Conservation (phyloP, 2,888 invertebrate genomes). For the Caenorhabditis macrosperma region DNA sequence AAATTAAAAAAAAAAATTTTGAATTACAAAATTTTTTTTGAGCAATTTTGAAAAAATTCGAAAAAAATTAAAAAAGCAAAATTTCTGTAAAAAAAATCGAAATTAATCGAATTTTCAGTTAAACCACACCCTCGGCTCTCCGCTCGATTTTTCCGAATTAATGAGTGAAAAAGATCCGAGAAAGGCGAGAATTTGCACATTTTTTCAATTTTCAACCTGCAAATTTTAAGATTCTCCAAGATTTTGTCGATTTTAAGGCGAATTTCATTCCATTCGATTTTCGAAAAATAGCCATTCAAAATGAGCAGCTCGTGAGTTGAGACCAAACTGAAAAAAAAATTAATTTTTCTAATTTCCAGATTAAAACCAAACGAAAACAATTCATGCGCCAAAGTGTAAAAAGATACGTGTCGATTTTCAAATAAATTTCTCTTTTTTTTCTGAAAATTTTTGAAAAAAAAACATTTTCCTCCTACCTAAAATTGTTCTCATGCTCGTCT, state of each 20-base stretch:
- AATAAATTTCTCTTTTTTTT: too few relatives aligned
- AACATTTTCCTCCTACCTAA: too few relatives aligned
- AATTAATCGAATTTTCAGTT: constrained; percentile 20
- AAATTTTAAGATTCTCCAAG: constrained; percentile 15
- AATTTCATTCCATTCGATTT: constrained; percentile 30
- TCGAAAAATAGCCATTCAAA: constrained; percentile 29
- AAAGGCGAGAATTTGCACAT: neutral
- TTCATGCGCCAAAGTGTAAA: constrained; percentile 23
- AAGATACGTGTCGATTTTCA: too few relatives aligned
- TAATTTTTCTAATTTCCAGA: too few relatives aligned
- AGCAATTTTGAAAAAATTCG: too few relatives aligned
- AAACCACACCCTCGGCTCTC: constrained; percentile 26
- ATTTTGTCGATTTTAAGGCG: constrained; percentile 21
- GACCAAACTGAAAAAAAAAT: neutral
- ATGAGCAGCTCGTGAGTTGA: constrained; percentile 23
- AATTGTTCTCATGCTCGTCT: too few relatives aligned
- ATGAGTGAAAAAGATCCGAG: constrained; percentile 30
- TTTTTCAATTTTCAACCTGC: neutral
- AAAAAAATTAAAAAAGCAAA: too few relatives aligned
- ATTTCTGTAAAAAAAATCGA: too few relatives aligned
- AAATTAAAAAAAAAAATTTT: too few relatives aligned
- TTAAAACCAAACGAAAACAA: constrained; percentile 3
- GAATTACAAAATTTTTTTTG: too few relatives aligned
- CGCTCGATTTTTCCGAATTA: constrained; percentile 31
- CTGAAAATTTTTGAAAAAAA: too few relatives aligned